Conservation (phyloP, 2,797 vertebrate genomes). For the Scyliorhinus canicula region DNA sequence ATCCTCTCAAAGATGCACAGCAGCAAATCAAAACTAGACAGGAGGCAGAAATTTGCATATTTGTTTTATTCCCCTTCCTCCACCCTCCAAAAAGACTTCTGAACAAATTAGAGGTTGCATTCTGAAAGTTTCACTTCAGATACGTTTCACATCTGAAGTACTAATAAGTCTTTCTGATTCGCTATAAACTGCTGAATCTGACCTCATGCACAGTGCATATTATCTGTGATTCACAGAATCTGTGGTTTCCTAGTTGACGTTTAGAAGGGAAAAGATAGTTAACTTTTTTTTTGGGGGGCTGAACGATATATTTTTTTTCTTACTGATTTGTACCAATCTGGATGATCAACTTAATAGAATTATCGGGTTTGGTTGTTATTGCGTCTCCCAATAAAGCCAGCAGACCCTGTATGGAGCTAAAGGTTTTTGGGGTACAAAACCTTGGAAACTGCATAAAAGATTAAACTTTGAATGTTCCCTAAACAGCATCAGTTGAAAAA, state of each 20-base stretch:
- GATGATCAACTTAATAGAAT: no score
- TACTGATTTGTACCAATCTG: no score
- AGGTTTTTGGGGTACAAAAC: neutral
- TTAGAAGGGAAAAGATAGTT: no score
- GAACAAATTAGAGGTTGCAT: neutral
- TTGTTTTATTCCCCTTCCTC: neutral
- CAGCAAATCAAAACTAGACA: neutral
- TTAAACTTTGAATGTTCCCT: neutral
- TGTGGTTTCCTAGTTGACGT: neutral
- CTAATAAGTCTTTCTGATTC: neutral
- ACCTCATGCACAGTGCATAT: neutral
- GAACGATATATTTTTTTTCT: no score
- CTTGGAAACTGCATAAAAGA: neutral
- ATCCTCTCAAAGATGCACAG: neutral
- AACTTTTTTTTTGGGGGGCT: no score
- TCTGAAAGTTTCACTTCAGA: neutral
- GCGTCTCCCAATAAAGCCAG: no score
- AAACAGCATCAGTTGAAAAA: neutral
- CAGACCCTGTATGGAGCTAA: neutral
- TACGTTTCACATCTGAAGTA: neutral
- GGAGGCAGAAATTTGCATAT: neutral
- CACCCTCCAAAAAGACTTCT: neutral
- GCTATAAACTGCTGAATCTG: neutral
- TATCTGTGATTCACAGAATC: neutral
- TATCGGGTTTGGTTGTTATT: no score